Conservation (phyloP, 2,113 vertebrate genomes). For the Cygnus atratus region DNA sequence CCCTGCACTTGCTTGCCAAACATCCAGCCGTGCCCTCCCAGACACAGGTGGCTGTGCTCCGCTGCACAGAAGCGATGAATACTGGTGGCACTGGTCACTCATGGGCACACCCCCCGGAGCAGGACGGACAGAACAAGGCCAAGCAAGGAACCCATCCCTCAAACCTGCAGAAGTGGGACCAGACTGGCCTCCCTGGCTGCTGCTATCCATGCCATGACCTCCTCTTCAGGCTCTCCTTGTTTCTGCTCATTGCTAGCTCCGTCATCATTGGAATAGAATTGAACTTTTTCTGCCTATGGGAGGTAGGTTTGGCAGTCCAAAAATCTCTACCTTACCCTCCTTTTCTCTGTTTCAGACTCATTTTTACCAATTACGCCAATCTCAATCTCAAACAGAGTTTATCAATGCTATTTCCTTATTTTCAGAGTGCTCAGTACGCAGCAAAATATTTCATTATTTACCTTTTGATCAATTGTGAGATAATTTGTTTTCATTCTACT, state of each 20-base stretch:
- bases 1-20: neutral
- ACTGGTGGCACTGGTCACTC: neutral
- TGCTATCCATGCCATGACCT: neutral
- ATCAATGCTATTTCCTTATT: neutral
- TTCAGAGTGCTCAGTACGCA: neutral
- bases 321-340: neutral
- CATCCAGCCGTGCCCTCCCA: neutral
- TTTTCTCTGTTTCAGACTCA: neutral
- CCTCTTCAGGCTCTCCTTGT: neutral
- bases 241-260: neutral
- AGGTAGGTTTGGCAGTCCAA: neutral
- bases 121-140: neutral
- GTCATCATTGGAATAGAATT: neutral
- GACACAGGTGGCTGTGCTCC: rapidly evolving
- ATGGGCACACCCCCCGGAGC: rapidly evolving
- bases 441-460: neutral
- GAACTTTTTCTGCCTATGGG: neutral
- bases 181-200: neutral
- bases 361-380: neutral
- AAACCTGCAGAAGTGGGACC: neutral
- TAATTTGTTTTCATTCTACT: neutral
- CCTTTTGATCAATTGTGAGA: neutral
- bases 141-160: neutral
- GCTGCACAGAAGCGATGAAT: too few relatives aligned
- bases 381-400: neutral